A percentile compares a stretch with the other conserved stretches of the same genome.
Evolutionary conservation across 2,113 vertebrate species (phyloP).

Genomic region (Prunella himalayana): DNA sequence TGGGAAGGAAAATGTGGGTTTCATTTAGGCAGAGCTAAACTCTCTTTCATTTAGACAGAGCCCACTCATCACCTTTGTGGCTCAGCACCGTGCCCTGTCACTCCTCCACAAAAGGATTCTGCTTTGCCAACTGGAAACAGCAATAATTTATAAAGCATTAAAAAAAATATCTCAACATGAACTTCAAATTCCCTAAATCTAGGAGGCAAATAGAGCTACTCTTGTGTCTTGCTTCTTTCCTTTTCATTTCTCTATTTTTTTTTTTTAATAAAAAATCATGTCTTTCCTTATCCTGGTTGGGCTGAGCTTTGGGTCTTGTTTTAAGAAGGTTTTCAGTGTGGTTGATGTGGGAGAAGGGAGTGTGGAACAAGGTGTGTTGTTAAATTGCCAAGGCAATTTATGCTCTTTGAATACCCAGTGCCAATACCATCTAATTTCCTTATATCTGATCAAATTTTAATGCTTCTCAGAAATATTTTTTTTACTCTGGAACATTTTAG

Average conservation of each 20-base stretch:
- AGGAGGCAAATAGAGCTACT: neutral
- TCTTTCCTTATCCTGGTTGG: neutral
- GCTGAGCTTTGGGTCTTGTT: neutral
- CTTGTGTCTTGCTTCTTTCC: neutral
- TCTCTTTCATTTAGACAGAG: too few species aligned
- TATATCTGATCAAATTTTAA: neutral
- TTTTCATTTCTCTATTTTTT: neutral
- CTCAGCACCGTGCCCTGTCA: neutral
- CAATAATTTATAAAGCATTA: neutral
- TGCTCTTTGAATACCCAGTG: neutral
- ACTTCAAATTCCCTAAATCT: neutral
- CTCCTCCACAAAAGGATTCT: neutral
- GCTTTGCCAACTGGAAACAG: neutral
- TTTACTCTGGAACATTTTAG: neutral
- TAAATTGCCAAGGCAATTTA: neutral
- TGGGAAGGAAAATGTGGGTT: neutral
- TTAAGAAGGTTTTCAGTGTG: neutral
- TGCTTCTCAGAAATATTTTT: neutral
- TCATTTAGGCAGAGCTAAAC: neutral
- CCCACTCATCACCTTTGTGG: neutral
- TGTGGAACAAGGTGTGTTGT: neutral
- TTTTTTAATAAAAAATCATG: neutral
- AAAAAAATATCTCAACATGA: neutral
- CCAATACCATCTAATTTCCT: neutral
- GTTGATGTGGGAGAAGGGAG: neutral